These are phyloP conservation scores for Poecilus cupreus DNA, from an alignment of 2,888 invertebrate species.

Conservation along the genomic window DNA sequence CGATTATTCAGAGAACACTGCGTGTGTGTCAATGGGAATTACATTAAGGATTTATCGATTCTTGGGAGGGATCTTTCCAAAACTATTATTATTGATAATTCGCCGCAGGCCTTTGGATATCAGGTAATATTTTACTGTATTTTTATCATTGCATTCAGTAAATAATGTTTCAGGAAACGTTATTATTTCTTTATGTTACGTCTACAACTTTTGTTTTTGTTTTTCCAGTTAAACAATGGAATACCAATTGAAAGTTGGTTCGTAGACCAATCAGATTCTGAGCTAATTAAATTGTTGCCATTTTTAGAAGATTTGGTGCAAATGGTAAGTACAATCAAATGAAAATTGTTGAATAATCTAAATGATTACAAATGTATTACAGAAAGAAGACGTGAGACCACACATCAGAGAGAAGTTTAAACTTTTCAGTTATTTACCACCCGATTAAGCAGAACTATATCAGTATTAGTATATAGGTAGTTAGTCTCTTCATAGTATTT, in stretches of 20 bases:
- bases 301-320: conserved; percentile 90
- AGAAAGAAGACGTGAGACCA: conserved; percentile 95
- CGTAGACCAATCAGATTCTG: conserved; percentile 90
- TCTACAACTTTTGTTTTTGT: neutral
- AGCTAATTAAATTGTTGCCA: conserved; percentile 92
- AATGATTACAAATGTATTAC: conserved; percentile 61
- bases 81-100: conserved; percentile 91
- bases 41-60: conserved; percentile 95
- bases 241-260: conserved; percentile 99
- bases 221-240: conserved; percentile 90
- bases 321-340: conserved; percentile 77
- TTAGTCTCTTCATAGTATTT: conserved; percentile 48
- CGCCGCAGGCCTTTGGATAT: conserved; percentile 95
- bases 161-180: too few relatives aligned
- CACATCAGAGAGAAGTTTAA: conserved; percentile 93
- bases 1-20: conserved; percentile 97
- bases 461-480: conserved; percentile 40
- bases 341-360: too few relatives aligned
- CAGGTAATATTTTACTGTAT: too few relatives aligned
- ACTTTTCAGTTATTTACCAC: conserved; percentile 91
- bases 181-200: too few relatives aligned
- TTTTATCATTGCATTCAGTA: too few relatives aligned
- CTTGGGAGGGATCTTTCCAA: conserved; percentile 93
- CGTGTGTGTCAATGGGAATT: conserved; percentile 95
- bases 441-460: conserved; percentile 77